phyloP scores from a whole-genome alignment of 2,113 vertebrate species.

The Tragelaphus imberbis region DNA sequence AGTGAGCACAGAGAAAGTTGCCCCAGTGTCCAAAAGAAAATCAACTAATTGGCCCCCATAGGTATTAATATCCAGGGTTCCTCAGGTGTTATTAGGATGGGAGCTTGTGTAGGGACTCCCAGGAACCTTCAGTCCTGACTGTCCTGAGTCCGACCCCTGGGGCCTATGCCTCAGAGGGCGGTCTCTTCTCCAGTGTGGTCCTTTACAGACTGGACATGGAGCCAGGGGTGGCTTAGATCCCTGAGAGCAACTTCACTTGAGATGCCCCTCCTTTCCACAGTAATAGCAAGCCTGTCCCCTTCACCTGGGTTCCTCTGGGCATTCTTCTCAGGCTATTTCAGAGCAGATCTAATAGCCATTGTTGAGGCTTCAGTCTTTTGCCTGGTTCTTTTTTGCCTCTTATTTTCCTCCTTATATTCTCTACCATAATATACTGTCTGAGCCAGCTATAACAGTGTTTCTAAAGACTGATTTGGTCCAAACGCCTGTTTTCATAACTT shows the following conservation, averaged over 20 bases:
- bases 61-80: neutral
- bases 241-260: neutral
- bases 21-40: neutral
- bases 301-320: neutral
- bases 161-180: neutral
- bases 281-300: neutral
- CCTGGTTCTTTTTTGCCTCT: neutral
- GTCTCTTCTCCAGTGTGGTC: neutral
- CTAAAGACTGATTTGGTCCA: neutral
- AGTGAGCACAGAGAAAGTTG: neutral
- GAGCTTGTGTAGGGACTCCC: neutral
- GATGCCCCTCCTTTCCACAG: neutral
- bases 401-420: neutral
- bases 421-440: neutral
- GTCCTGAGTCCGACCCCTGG: neutral
- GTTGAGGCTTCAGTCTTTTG: neutral
- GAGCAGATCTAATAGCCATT: neutral
- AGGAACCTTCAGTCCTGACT: neutral
- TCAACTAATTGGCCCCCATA: neutral
- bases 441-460: neutral
- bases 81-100: neutral
- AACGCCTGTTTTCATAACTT: neutral
- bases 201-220: neutral
- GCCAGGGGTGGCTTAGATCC: neutral
- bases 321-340: neutral